Evolutionary conservation across 2,797 vertebrate species (phyloP).

Genomic region (Odontamblyopus lacepedii): DNA sequence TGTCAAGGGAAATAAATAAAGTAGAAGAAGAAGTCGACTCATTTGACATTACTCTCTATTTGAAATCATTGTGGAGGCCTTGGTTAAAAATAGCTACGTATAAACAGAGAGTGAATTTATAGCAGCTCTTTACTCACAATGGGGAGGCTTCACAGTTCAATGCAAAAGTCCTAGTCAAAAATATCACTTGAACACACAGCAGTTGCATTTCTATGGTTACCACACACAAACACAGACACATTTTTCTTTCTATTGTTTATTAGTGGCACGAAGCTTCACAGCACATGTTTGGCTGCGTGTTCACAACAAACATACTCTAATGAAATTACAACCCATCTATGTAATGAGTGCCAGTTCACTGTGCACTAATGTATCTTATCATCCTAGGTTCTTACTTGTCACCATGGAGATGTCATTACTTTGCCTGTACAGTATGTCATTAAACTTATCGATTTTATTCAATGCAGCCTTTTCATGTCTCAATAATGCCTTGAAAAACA

Average conservation of each 20-base stretch:
- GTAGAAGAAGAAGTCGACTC: not conserved
- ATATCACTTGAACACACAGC: not conserved
- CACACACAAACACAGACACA: not conserved
- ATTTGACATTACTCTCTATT: not conserved
- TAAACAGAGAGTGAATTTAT: not conserved
- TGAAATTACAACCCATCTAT: not conserved
- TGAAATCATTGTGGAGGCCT: not conserved
- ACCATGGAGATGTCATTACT: too few relatives aligned
- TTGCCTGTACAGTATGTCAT: too few relatives aligned
- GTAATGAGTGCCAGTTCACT: not conserved
- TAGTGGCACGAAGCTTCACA: not conserved
- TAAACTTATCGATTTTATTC: too few relatives aligned
- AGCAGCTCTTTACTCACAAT: constrained; percentile 8
- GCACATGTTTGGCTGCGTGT: not conserved
- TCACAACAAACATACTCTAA: not conserved
- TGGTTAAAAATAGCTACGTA: constrained; percentile 4
- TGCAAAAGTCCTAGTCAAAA: not conserved
- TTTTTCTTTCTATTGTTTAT: not conserved
- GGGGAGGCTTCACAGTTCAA: not conserved
- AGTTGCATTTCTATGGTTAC: not conserved
- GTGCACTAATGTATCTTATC: not conserved
- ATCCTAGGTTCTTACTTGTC: not conserved
- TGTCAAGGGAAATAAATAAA: not conserved
- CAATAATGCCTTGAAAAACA: too few relatives aligned
- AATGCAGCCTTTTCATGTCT: too few relatives aligned